Evolutionary conservation across 2,888 invertebrate species (phyloP), one percentile per base, ranked within the genome.

Genomic region (Serripes groenlandicus): DNA sequence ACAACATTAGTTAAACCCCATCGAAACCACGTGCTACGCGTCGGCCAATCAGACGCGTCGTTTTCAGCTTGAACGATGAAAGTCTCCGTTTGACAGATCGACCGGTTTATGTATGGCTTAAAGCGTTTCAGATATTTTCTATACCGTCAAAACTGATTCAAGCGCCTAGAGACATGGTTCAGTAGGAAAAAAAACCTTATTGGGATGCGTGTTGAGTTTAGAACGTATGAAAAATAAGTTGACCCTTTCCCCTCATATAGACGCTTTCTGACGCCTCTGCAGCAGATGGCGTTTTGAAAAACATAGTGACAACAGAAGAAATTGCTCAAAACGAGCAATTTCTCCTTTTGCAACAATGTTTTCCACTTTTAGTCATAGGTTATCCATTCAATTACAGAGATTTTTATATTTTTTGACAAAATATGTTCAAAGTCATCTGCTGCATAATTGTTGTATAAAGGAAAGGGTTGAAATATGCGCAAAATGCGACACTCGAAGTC

Each of bases 1-100:
- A 92, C 93, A 92, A 90, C 89, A 90, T 90, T 91, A 90, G 90
- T 87, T 86, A 90, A 87, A 87, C 89, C 88, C 81, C 86, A 83
- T 81, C 74, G 78, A 81, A 80, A 79, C 85, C 92, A 93, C 92
- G 92, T 93, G 93, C 88, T 85, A 62, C 64, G 35, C 83, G 77
- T 73, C 66, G 87, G 81, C 91, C 91, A 91, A 91, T 91, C 89
- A 88, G 54, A 76, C 37, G 42, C 42, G 34, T 42, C 37, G 83
- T 80, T 86, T 76, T 70, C 69, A 76, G 86, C 82, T 73, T 81
- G 81, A 86, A 74, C 80, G 83, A 81, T 83, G 81, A 81, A 83
- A 86, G 83, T 84, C 75, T 42, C 15, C 34, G 5, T 32, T 77
- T 86, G 86, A 86, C 82, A 84, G 86, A 86, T 86, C 75, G 79